These are phyloP conservation scores for Polymixis lichenea DNA, from an alignment of 2,888 invertebrate species.

Conservation along the genomic window DNA sequence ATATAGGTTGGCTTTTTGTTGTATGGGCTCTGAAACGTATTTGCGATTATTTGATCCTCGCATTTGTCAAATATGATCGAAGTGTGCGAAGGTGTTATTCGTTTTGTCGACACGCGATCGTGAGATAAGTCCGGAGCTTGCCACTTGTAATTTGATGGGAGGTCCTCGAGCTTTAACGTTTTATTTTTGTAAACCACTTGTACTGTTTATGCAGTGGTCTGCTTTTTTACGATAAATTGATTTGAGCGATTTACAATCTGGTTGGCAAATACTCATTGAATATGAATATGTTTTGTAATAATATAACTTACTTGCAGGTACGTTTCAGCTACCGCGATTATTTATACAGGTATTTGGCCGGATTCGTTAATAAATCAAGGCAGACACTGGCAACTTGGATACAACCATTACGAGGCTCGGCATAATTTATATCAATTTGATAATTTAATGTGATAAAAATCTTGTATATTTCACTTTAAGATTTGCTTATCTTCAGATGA, in stretches of 20 bases:
- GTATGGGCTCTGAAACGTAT: constrained; percentile 66
- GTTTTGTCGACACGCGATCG: constrained; percentile 86
- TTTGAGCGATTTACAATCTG: constrained; percentile 41
- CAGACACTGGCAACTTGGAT: constrained; percentile 23
- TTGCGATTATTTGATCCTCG: constrained; percentile 81
- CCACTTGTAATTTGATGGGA: constrained; percentile 86
- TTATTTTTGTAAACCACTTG: constrained; percentile 67
- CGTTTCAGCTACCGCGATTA: constrained; percentile 16
- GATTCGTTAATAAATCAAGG: constrained; percentile 31
- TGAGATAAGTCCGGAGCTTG: constrained; percentile 81
- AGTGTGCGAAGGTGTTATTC: constrained; percentile 83
- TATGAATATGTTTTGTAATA: constrained; percentile 25
- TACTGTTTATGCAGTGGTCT: constrained; percentile 57
- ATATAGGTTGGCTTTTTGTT: constrained; percentile 69
- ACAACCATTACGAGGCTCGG: constrained; percentile 20
- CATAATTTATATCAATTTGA: constrained; percentile 57
- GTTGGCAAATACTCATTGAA: constrained; percentile 30
- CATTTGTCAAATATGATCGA: constrained; percentile 86
- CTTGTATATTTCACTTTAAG: constrained; percentile 66
- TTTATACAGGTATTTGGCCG: constrained; percentile 22
- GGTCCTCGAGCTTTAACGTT: constrained; percentile 76
- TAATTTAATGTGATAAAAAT: constrained; percentile 65
- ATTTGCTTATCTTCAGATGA: constrained; percentile 66
- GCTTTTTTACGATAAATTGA: constrained; percentile 55
- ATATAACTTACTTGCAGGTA: not conserved